phyloP scores from a whole-genome alignment of 2,113 vertebrate species.

The Delphinus delphis region DNA sequence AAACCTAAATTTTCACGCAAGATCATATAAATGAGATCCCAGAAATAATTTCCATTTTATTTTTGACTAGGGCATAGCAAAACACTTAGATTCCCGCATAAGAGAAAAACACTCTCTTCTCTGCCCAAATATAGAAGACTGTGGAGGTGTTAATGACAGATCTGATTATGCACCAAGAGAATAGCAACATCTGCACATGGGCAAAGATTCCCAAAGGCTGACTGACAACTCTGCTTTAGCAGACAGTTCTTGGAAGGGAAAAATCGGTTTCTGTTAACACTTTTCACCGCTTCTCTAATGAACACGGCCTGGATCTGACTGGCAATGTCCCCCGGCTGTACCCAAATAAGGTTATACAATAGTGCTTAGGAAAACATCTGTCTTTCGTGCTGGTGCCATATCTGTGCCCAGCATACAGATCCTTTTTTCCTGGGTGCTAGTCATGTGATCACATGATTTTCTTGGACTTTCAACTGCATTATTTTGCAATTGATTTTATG shows the following conservation, averaged over 20 bases:
- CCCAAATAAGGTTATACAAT: not conserved
- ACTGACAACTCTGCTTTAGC: not conserved
- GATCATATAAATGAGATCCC: not conserved
- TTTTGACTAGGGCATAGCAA: not conserved
- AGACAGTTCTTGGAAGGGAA: not conserved
- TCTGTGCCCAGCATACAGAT: not conserved
- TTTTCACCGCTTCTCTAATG: slow-evolving; percentile 28
- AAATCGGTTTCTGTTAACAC: not conserved
- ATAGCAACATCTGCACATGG: not conserved
- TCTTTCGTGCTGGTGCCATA: not conserved
- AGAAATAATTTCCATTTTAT: slow-evolving; percentile 32
- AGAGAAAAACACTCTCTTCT: not conserved
- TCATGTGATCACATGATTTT: not conserved
- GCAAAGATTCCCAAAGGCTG: not conserved
- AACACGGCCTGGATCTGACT: not conserved
- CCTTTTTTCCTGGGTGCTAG: not conserved
- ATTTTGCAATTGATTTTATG: not conserved
- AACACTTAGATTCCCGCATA: not conserved
- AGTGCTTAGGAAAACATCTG: not conserved
- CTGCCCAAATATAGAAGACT: not conserved
- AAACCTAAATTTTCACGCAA: not conserved
- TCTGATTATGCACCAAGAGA: not conserved
- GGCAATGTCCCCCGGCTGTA: not conserved
- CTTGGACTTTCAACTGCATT: not conserved
- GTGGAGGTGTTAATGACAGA: slow-evolving; percentile 28